A percentile compares a stretch with the other conserved stretches of the same genome.
Evolutionary conservation across 2,113 vertebrate genomes (phyloP).

Genomic region (Cyanoliseus patagonus): DNA sequence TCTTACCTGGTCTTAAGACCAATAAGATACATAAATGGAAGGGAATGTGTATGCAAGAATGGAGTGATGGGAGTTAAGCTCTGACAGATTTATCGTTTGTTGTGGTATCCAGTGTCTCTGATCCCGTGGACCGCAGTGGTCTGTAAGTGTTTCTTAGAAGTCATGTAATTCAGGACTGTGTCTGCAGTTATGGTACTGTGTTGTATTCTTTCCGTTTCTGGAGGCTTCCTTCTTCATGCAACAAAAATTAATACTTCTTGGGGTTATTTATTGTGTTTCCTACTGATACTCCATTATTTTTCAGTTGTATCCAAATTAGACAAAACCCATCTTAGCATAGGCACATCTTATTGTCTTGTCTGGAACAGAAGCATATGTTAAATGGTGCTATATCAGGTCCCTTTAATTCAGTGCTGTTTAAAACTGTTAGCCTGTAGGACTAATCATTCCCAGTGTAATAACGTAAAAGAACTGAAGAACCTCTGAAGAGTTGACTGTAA

Average conservation of each 20-base stretch:
- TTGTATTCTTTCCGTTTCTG: not conserved
- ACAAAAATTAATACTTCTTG: not conserved
- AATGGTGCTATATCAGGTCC: not conserved
- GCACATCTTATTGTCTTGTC: not conserved
- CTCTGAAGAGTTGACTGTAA: not conserved
- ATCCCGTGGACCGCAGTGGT: not conserved
- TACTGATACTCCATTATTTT: not conserved
- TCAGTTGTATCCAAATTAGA: not conserved
- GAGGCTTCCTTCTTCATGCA: not conserved
- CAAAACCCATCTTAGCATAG: not conserved
- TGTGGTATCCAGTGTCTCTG: not conserved
- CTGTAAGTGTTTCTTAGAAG: not conserved
- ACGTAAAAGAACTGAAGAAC: not conserved
- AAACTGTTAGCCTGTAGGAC: not conserved
- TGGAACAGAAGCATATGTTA: not conserved
- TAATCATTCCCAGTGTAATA: not conserved
- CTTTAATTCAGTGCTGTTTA: not conserved
- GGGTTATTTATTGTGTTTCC: not conserved
- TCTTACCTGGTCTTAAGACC: not conserved
- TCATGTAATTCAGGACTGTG: not conserved
- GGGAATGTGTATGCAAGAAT: not conserved
- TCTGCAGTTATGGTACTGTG: not conserved
- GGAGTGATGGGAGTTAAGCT: not conserved
- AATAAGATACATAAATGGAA: not conserved
- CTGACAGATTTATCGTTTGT: not conserved